Evolutionary conservation across 2,888 invertebrate genomes (phyloP).

Genomic region (Drosophila buzzatii): DNA sequence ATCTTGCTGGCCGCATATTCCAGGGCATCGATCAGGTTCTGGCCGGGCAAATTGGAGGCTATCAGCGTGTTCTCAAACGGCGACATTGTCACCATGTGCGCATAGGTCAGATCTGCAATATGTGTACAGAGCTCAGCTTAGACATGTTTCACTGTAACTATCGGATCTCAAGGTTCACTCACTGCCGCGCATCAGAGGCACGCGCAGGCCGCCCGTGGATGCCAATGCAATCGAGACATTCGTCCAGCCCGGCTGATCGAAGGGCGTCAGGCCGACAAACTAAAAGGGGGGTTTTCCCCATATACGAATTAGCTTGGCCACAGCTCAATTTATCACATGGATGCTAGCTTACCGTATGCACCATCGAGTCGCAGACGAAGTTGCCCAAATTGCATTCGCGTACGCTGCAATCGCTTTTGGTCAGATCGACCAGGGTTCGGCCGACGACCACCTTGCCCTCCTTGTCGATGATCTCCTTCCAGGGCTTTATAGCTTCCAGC

Average conservation of each 20-base stretch:
- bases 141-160: not conserved
- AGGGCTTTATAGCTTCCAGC: slow-evolving; percentile 87
- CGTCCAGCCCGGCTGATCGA: slow-evolving; percentile 87
- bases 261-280: slow-evolving; percentile 75
- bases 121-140: not conserved
- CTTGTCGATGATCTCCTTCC: slow-evolving; percentile 87
- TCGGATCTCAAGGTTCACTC: slow-evolving; percentile 58
- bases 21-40: slow-evolving; percentile 88
- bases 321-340: not conserved
- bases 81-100: slow-evolving; percentile 88
- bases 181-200: slow-evolving; percentile 89
- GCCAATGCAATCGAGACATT: slow-evolving; percentile 89
- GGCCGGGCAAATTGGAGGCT: slow-evolving; percentile 89
- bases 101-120: slow-evolving; percentile 89
- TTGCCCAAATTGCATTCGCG: slow-evolving; percentile 91
- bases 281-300: slow-evolving; percentile 18
- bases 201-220: slow-evolving; percentile 90
- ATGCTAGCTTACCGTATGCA: slow-evolving; percentile 87
- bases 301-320: not conserved
- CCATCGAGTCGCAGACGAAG: slow-evolving; percentile 90
- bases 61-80: slow-evolving; percentile 93
- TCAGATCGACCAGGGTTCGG: slow-evolving; percentile 87
- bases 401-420: slow-evolving; percentile 86
- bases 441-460: slow-evolving; percentile 88
- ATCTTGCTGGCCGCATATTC: slow-evolving; percentile 86